Evolutionary conservation across 64 coral and sea anemone genomes (phyloP), one percentile per base, ranked within the genome.

Genomic region (Stichodactyla helianthus): DNA sequence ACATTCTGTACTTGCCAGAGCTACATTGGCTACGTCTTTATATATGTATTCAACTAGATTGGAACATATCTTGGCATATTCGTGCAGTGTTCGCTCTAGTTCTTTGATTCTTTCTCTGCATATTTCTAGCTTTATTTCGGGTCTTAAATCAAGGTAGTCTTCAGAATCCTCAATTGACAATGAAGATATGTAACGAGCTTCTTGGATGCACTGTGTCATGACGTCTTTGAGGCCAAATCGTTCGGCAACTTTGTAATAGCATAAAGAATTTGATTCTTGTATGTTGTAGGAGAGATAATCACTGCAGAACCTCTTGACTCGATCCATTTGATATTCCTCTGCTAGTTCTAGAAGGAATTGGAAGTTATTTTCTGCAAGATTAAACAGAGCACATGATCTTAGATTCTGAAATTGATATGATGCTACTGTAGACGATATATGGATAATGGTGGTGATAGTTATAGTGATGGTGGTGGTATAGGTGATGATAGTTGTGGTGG

Each of bases 261-360:
- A 25, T 7, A 79, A 27, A 11, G 60, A 86, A 50, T 86, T 91
- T 15, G 71, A 81, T 26, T 79, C 84, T 23, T 86, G 51, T 27
- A 91, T 59, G 84, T 82, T 86, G 76, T 79, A 70, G 35, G 71
- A 68, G 26, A 91, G 76, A 51, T 82, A 91, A 22, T 91, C 77
- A 50, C 55, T 64, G 61, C 89, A 91, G 15, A 91, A 50, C 58
- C 64, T 59, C 35, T 67, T 91, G 0, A 91, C 89, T 59, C 76
- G 57, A 7, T 81, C 77, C 77, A 91, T 91, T 27, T 91, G 89
- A 51, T 91, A 91, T 79, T 91, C 89, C 5, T 91, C 89, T 17
- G 89, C 77, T 53, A 91, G 55, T 79, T 82, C 84, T 76, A 91
- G 58, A 3, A 91, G 84, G 53, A 86, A 91, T 31, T 86, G 71